Conservation (phyloP, 2,888 invertebrate species). For the Nebria brevicollis region DNA sequence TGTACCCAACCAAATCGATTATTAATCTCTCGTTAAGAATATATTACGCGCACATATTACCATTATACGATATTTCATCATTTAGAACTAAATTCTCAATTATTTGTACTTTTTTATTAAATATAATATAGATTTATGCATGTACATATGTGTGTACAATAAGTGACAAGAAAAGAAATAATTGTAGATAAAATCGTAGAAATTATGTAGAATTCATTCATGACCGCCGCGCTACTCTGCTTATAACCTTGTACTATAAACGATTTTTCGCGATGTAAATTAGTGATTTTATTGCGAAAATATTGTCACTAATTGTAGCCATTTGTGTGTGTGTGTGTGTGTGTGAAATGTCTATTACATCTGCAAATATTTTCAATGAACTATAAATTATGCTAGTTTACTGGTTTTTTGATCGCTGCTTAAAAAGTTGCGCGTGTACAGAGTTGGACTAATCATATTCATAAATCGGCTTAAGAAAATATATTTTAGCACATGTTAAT, state of each 20-base stretch:
- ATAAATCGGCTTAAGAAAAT: too few relatives aligned
- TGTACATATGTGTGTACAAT: too few relatives aligned
- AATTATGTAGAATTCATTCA: conserved; percentile 38
- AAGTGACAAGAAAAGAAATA: neutral
- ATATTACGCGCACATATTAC: too few relatives aligned
- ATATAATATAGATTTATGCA: too few relatives aligned
- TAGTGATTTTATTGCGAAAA: conserved; percentile 31
- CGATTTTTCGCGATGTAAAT: conserved; percentile 33
- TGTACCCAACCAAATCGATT: too few relatives aligned
- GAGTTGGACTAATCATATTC: too few relatives aligned
- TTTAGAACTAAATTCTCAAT: too few relatives aligned
- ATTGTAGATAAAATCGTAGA: conserved; percentile 32
- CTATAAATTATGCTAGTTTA: conserved; percentile 5
- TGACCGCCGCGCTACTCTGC: neutral
- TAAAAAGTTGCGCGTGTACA: neutral
- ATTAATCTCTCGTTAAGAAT: too few relatives aligned
- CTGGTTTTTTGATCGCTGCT: neutral
- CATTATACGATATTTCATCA: too few relatives aligned
- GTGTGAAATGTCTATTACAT: neutral
- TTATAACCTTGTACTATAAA: conserved; percentile 40
- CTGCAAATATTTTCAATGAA: neutral
- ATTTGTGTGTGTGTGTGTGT: conserved; percentile 12
- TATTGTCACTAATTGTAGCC: conserved; percentile 42
- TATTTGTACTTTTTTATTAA: too few relatives aligned
- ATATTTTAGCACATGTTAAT: too few relatives aligned